Base-by-base conservation (phyloP, 23 tunicate genomes). In the Diplosoma virens region DNA sequence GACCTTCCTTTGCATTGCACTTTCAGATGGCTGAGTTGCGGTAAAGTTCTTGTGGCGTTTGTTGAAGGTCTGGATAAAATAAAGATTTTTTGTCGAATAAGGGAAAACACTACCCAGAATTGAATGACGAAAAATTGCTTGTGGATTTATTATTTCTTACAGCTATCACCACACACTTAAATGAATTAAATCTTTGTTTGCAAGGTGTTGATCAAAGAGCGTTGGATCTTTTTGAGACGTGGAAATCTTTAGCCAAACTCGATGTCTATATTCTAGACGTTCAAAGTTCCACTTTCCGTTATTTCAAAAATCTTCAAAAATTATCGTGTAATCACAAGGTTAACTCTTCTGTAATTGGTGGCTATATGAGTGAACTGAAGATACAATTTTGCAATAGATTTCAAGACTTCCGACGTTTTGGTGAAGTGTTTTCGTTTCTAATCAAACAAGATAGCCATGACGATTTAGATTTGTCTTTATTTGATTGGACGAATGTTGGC, bases 31-130 rank as follows among this genome's bases (percentile, higher is more conserved):
- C 56, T 78, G 61, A 78, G 82, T 61, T 65, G 73, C 73, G 73
- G 82, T 63, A 61, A 64, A 67, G 82, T 78, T 78, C 82, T 78
- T 27, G 22, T 61, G 73, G 64, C 33, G 82, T 64, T 78, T 78
- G 73, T 78, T 65, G 59, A 78, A 60, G 64, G 82, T 78, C 73
- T 60, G 61, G 82, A 59, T 33, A 74, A 63, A 67, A 78, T 61
- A 78, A 64, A 67, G 55, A 24, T 37, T 36, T 78, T 78, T 50
- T 73, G 79, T 17, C 30, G 24, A 28, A 34, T 3, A 65, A 48
- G 30, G 66, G 66, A 48, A 73, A 73, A 34, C 34, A 21, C 11
- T 73, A 73, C 79, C 79, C 79, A 24, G 79, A 73, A 73, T 34
- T 73, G 65, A 34, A 73, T 32, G 79, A 73, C 20, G 66, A 73